Percentiles rank a stretch among this genome's conserved stretches.
Conservation (phyloP, 2,797 vertebrate genomes). For the Falco novaeseelandiae region DNA sequence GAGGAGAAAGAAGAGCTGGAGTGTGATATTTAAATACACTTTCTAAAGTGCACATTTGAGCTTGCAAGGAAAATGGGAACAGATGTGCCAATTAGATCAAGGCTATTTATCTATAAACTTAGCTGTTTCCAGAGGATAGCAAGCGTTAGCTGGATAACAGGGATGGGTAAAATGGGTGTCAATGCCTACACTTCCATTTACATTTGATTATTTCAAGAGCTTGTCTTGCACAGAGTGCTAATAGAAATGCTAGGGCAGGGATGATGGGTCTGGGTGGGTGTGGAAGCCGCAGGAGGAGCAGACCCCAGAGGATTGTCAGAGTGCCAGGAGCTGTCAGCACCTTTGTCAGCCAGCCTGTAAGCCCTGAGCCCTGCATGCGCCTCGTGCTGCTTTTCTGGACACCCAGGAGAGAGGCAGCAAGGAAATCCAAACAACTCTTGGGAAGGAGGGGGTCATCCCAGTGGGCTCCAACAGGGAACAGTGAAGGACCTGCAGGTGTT, state of each 20-base stretch:
- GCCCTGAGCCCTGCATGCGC: fast-evolving
- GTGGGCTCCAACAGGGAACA: no score
- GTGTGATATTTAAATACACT: slow-evolving; percentile 24
- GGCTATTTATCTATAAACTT: neutral
- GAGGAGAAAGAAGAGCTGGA: neutral
- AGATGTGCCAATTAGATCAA: neutral
- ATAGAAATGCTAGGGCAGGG: neutral
- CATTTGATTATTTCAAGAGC: neutral
- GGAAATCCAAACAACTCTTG: neutral
- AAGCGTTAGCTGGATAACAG: neutral
- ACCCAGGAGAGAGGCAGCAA: neutral
- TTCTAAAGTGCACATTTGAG: neutral
- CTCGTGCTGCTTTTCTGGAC: neutral
- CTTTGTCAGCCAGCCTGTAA: fast-evolving
- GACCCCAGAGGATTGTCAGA: fast-evolving
- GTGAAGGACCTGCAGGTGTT: fast-evolving
- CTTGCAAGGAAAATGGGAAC: neutral
- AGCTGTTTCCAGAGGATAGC: neutral
- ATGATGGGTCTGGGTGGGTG: neutral
- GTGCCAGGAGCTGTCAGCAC: neutral
- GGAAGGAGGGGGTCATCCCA: neutral
- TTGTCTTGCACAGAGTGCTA: neutral
- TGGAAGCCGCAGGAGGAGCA: fast-evolving
- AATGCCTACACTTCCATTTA: neutral
- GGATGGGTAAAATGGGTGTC: neutral